Percentiles rank a stretch among this genome's conserved stretches.
Conservation (phyloP, 1,140 invertebrate genomes). For the Anastrepha ludens region DNA sequence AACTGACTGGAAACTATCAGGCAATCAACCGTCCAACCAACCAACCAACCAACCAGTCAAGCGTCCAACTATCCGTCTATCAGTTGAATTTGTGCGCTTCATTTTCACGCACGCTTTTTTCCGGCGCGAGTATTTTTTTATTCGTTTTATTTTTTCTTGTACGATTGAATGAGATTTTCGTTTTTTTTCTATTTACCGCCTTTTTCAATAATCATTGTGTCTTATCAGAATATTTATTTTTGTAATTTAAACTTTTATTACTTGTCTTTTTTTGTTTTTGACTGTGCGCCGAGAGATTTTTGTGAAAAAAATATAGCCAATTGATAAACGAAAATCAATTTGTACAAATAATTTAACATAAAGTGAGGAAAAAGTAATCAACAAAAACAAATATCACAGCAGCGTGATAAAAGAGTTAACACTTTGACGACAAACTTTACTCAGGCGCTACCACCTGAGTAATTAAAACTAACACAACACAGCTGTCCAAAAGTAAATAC, state of each 20-base stretch:
- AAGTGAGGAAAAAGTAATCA: not conserved
- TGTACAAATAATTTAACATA: not conserved
- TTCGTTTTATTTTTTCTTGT: not conserved
- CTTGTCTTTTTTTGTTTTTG: not conserved
- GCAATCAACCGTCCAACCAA: not conserved
- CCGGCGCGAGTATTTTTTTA: not conserved
- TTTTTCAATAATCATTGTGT: not conserved
- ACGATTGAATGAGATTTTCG: not conserved
- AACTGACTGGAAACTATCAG: not conserved
- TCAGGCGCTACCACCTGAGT: not conserved
- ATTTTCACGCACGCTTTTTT: slow-evolving; percentile 41
- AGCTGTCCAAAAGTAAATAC: not conserved
- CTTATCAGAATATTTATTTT: slow-evolving; percentile 31
- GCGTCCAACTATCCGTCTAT: slow-evolving; percentile 1
- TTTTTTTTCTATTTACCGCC: not conserved
- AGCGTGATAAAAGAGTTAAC: not conserved
- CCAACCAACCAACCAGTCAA: not conserved
- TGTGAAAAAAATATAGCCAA: not conserved
- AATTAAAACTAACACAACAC: not conserved
- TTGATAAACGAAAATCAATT: not conserved
- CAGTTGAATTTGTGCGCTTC: slow-evolving; percentile 26
- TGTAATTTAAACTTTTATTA: not conserved
- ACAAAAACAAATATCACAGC: not conserved
- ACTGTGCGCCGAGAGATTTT: not conserved
- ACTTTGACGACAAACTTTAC: not conserved